Evolutionary conservation across 2,888 invertebrate genomes (phyloP).

Genomic region (Punctoribates punctum): DNA sequence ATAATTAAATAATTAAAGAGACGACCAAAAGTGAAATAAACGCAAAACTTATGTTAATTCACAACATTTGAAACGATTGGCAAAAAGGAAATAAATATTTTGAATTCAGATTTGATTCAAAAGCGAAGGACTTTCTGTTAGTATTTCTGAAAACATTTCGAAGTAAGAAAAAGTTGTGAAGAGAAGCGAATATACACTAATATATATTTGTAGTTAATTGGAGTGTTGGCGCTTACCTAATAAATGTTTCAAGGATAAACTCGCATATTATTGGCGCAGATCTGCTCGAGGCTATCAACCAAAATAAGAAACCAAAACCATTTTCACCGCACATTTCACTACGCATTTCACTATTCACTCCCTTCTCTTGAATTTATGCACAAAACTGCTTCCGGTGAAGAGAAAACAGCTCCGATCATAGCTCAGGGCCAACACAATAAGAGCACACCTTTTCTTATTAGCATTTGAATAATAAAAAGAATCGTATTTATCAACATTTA

Average conservation of each 20-base stretch:
- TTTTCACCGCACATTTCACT: conserved; percentile 13
- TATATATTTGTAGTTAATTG: conserved; percentile 9
- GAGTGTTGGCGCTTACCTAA: conserved; percentile 15
- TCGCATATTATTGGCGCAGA: not conserved
- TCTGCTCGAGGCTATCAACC: conserved; percentile 17
- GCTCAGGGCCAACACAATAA: not conserved
- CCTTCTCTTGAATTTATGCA: conserved; percentile 17
- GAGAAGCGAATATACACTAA: not conserved
- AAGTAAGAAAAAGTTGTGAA: not conserved
- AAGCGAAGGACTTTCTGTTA: conserved; percentile 16
- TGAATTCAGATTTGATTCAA: not conserved
- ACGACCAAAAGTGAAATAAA: too few species aligned
- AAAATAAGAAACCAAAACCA: conserved; percentile 25
- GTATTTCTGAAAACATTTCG: not conserved
- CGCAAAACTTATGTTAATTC: too few species aligned
- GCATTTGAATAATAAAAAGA: not conserved
- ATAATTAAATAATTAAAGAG: too few species aligned
- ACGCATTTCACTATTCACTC: conserved; percentile 8
- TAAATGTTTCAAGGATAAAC: conserved; percentile 29
- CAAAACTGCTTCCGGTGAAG: conserved; percentile 20
- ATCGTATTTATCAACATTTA: conserved; percentile 4
- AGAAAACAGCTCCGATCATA: not conserved
- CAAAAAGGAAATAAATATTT: conserved; percentile 26
- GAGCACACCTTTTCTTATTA: conserved; percentile 19
- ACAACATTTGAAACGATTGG: not conserved